phyloP scores from a whole-genome alignment of 2,113 vertebrate genomes.

The Jaculus jaculus region DNA sequence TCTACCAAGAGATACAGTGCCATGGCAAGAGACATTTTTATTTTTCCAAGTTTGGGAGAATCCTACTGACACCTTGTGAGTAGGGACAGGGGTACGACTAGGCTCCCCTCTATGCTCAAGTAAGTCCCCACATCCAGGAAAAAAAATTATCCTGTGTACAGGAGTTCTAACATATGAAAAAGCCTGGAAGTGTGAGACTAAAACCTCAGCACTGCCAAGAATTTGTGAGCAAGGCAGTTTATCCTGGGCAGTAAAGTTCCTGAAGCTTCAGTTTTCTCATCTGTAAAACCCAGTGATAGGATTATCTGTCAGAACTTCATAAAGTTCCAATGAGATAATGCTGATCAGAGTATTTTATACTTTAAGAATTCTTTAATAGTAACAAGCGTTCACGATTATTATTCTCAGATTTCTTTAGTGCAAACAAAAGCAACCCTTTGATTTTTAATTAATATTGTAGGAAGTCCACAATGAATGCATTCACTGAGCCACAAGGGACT shows the following conservation, averaged over 20 bases:
- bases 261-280: slow-evolving; percentile 35
- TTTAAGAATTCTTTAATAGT: slow-evolving; percentile 21
- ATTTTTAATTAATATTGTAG: slow-evolving; percentile 68
- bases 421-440: slow-evolving; percentile 51
- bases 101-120: background rate
- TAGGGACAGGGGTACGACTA: background rate
- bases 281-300: slow-evolving; percentile 14
- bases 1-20: background rate
- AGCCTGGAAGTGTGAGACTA: background rate
- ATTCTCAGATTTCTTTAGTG: background rate
- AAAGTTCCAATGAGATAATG: slow-evolving; percentile 45
- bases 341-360: background rate
- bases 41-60: background rate
- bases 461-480: slow-evolving; percentile 41
- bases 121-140: background rate
- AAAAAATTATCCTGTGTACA: background rate
- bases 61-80: background rate
- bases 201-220: slow-evolving; percentile 20
- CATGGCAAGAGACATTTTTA: background rate
- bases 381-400: background rate
- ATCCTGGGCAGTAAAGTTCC: background rate
- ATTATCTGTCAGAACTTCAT: background rate
- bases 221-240: background rate
- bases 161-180: background rate
- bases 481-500: slow-evolving; percentile 16